Evolutionary conservation across 2,888 invertebrate genomes (phyloP), one percentile per base, ranked within the genome.

Genomic region (Calameuta filiformis): DNA sequence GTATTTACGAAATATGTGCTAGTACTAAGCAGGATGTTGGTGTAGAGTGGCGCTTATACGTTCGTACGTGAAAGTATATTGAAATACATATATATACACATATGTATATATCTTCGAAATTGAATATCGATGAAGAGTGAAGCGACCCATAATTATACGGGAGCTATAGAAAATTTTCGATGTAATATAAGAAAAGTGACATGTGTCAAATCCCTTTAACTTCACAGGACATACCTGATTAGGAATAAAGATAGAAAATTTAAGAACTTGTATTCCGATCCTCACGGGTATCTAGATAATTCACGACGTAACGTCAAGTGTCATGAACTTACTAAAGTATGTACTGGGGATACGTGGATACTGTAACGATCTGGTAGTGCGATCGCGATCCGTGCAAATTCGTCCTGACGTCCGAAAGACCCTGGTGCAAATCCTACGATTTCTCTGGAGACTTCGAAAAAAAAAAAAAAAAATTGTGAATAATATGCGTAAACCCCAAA

Each of bases 371-470:
- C 31, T 11, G 71, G 31, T 71, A 6, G 71, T 12, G 71, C 71
- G 31, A 69, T 69, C 69, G 30, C 31, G 33, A 33, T 71, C 4
- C 9, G 31, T 71, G 78, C 76, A 87, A 89, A 89, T 87, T 89
- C 79, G 79, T 80, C 82, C 82, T 87, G 89, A 89, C 89, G 83
- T 87, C 81, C 78, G 80, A 82, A 79, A 83, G 83, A 77, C 77
- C 68, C 82, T 81, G 82, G 11, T 71, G 86, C 83, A 89, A 91
- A 89, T 91, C 90, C 89, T 85, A 82, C 90, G 86, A 90, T 90
- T 91, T 90, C 91, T 91, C 90, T 82, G 77, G 90, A 89, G 91
- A 87, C 79, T 75, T 76, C 76, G 80, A 79, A 80, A 56, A 56
- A 56, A 40, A 37, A 75, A 73, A 33, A 75, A 84, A 88, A 86